phyloP scores from a whole-genome alignment of 2,888 invertebrate species.

The Acronicta alni region DNA sequence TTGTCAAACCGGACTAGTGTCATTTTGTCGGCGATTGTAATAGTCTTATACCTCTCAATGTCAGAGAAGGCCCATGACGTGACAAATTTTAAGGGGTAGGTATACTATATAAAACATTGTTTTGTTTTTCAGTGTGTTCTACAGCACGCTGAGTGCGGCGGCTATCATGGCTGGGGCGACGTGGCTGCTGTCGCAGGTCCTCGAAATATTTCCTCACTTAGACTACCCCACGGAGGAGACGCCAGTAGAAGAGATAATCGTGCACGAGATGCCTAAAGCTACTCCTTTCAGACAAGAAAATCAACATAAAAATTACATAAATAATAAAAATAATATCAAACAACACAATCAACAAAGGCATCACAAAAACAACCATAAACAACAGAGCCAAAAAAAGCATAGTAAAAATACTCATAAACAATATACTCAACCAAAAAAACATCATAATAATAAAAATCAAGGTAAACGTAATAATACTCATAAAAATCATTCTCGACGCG shows the following conservation, averaged over 20 bases:
- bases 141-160: background rate
- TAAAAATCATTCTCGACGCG: background rate
- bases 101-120: background rate
- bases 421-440: background rate
- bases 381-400: background rate
- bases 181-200: background rate
- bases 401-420: background rate
- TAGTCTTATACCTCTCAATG: too few species aligned
- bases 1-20: too few species aligned
- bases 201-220: background rate
- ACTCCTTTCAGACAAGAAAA: too few species aligned
- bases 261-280: background rate
- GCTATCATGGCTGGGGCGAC: background rate
- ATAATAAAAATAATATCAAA: too few species aligned
- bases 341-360: background rate
- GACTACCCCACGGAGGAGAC: background rate
- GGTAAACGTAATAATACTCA: background rate
- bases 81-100: too few species aligned
- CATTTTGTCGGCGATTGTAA: too few species aligned
- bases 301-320: too few species aligned
- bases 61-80: too few species aligned
- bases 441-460: conserved; percentile 1
- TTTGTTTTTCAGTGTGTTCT: background rate
- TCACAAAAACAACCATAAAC: background rate
- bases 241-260: background rate